These are phyloP conservation scores for Notolabrus celidotus DNA, from an alignment of 2,797 vertebrate genomes.

Conservation along the genomic window DNA sequence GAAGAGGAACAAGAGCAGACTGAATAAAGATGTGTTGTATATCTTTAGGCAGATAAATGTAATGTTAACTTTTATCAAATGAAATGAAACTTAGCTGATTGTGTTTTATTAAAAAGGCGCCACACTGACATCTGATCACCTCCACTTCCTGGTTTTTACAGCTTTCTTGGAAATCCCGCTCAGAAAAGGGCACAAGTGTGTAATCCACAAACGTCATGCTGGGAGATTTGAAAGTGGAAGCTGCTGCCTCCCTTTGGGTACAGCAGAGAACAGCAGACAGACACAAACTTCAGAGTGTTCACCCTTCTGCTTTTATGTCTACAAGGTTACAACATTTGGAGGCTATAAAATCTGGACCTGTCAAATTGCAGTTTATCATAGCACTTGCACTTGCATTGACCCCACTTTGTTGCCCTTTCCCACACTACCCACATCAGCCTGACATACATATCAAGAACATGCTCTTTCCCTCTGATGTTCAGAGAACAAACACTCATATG, in stretches of 20 bases:
- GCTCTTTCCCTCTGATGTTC: conserved; percentile 41
- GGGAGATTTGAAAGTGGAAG: not conserved
- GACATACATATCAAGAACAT: conserved; percentile 13
- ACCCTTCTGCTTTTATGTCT: conserved; percentile 26
- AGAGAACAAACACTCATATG: conserved; percentile 34
- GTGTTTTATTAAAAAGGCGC: not conserved
- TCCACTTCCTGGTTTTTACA: not conserved
- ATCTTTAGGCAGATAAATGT: not conserved
- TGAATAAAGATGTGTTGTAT: not conserved
- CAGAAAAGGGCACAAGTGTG: not conserved
- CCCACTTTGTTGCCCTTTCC: conserved; percentile 9
- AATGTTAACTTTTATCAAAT: not conserved
- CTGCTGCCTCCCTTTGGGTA: conserved; percentile 66
- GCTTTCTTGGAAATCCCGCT: not conserved
- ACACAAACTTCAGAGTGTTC: conserved; percentile 1
- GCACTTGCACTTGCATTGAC: conserved; percentile 9
- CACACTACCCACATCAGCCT: not conserved
- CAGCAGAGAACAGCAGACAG: conserved; percentile 26
- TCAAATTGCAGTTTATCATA: conserved; percentile 24
- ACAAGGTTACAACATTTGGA: not conserved
- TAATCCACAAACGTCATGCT: not conserved
- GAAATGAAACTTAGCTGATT: not conserved
- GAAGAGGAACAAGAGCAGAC: not conserved
- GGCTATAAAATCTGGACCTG: conserved; percentile 19
- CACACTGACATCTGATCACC: not conserved